Evolutionary conservation across 2,797 vertebrate species (phyloP).

Genomic region (Tokudaia muenninki): DNA sequence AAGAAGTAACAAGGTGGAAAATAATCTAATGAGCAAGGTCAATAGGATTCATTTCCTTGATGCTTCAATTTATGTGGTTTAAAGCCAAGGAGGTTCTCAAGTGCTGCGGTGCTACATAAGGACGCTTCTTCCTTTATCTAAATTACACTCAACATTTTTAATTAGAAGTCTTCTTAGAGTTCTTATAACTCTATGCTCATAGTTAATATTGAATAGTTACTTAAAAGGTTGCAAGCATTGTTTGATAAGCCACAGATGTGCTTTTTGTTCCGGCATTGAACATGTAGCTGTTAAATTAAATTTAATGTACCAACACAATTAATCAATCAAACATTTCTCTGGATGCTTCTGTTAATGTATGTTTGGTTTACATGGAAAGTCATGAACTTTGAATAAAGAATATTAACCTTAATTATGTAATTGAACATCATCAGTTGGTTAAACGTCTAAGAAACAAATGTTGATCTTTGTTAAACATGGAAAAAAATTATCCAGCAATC

Average conservation of each 20-base stretch:
- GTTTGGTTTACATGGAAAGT: not conserved
- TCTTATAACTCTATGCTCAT: not conserved
- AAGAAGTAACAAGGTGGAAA: conserved; percentile 19
- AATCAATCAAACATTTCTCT: not conserved
- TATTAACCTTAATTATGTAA: not conserved
- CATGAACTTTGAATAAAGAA: not conserved
- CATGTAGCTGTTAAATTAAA: not conserved
- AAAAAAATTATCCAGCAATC: not conserved
- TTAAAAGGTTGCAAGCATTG: not conserved
- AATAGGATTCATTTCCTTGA: conserved; percentile 15
- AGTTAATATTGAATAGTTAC: conserved; percentile 17
- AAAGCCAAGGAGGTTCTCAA: conserved; percentile 33
- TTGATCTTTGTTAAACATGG: not conserved
- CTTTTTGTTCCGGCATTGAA: not conserved
- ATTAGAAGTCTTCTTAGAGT: not conserved
- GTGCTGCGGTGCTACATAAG: not conserved
- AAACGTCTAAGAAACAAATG: not conserved
- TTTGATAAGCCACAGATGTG: not conserved
- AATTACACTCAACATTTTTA: conserved; percentile 47
- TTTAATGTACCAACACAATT: not conserved
- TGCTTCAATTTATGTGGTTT: conserved; percentile 19
- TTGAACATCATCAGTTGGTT: not conserved
- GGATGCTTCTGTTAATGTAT: not conserved
- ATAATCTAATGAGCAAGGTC: conserved; percentile 45
- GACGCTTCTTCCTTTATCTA: not conserved